phyloP scores from a whole-genome alignment of 2,113 vertebrate species.

The Brachyistius frenatus region DNA sequence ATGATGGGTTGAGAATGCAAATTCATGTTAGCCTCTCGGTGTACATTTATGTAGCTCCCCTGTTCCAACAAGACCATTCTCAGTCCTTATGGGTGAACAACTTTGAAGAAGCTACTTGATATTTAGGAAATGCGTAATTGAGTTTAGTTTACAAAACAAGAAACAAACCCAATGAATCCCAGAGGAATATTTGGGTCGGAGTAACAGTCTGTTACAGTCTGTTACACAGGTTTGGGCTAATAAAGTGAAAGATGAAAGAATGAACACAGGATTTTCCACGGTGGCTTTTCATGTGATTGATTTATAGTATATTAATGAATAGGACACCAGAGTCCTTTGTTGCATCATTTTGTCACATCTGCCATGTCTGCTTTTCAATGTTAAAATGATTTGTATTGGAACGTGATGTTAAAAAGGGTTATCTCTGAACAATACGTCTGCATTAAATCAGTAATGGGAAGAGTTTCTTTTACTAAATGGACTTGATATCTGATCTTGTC shows the following conservation, averaged over 20 bases:
- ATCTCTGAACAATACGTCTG: too few relatives aligned
- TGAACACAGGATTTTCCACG: background rate
- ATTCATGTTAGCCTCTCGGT: background rate
- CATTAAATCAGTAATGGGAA: too few relatives aligned
- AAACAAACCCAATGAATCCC: background rate
- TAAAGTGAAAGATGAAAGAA: background rate
- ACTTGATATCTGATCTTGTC: too few relatives aligned
- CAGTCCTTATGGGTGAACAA: background rate
- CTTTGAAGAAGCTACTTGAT: background rate
- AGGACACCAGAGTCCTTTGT: too few relatives aligned
- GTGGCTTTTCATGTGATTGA: too few relatives aligned
- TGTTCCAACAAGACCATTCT: background rate
- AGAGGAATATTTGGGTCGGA: conserved; percentile 20
- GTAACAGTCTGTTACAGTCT: background rate
- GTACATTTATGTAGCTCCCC: background rate
- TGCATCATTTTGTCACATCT: too few relatives aligned
- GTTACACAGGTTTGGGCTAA: conserved; percentile 2
- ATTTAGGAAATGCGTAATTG: background rate
- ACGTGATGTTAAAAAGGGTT: too few relatives aligned
- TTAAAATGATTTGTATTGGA: too few relatives aligned
- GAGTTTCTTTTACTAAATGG: too few relatives aligned
- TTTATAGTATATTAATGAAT: too few relatives aligned
- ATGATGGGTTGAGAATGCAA: background rate
- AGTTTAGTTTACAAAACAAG: conserved; percentile 12
- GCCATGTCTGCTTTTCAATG: too few relatives aligned